Base-by-base conservation (phyloP, 2,797 vertebrate genomes). In the Falco naumanni region DNA sequence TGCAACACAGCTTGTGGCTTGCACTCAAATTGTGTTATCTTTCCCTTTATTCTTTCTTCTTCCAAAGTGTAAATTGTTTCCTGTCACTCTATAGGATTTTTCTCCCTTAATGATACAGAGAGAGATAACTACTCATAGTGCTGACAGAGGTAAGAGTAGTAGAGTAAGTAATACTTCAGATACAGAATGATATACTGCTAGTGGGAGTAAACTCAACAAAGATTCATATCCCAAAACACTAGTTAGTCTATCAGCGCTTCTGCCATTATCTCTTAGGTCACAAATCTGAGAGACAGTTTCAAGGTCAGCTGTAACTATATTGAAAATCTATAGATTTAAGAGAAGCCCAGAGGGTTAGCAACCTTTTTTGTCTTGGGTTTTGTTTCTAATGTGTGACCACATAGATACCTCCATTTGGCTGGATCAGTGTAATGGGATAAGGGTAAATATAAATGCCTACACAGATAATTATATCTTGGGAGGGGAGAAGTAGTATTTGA, bases 1-100 rank as follows among this genome's bases (percentile, higher is more conserved):
- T 61, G 68, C 33, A 75, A 17, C 43, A 51, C 33, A 86, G 25
- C 37, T 79, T 43, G 74, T 63, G 68, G 26, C 54, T 96, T 70
- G 50, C 33, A 75, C 83, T 97, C 75, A 59, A 84, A 96, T 93
- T 94, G 28, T 95, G 61, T 65, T 90, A 37, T 34, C 34, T 89
- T 31, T 10, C 31, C 18, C 7, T 39, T 21, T 65, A 3, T 3
- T 7, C 7, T 78, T 68, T 31, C 68, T 71, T 88, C 64, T 95
- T 94, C 91, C 84, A 66, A 84, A 94, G 88, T 89, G 92, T 96
- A 97, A 97, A 98, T 98, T 97, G 93, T 95, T 97, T 97, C 95
- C 91, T 96, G 95, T 69, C 93, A 83, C 56, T 96, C 95, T 43
- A 77, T 59, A 84, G 87, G 90, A 95, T 92, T 97, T 98, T 96